A percentile compares a stretch with the other conserved stretches of the same genome.
These are phyloP conservation scores for Psococerastis gibbosa DNA, from an alignment of 2,888 invertebrate species.

Conservation along the genomic window DNA sequence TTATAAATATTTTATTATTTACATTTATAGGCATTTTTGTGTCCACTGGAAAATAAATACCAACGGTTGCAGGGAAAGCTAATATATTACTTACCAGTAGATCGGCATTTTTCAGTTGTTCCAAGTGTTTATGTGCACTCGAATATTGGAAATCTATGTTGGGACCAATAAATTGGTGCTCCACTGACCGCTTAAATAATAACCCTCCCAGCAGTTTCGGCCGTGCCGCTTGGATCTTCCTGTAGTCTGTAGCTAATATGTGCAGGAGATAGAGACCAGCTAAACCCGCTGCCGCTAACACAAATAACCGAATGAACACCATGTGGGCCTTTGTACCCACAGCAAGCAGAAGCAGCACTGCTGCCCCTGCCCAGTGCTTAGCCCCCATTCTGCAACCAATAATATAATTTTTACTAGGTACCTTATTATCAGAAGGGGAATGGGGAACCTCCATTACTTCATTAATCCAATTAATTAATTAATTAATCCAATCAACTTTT, in stretches of 20 bases:
- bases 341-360: conserved; percentile 14
- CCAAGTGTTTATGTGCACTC: background rate
- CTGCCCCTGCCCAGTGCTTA: conserved; percentile 1
- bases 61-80: too few species aligned
- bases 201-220: conserved; percentile 14
- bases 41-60: too few species aligned
- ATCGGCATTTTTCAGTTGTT: too few species aligned
- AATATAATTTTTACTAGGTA: too few species aligned
- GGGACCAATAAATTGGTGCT: background rate
- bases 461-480: too few species aligned
- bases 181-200: conserved; percentile 17
- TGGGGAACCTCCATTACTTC: too few species aligned
- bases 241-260: conserved; percentile 27
- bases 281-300: conserved; percentile 27
- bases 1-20: too few species aligned
- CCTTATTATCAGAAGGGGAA: too few species aligned
- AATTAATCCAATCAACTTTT: too few species aligned
- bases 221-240: conserved; percentile 21
- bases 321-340: conserved; percentile 23
- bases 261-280: conserved; percentile 30
- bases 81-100: too few species aligned
- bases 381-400: too few species aligned
- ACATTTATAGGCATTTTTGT: too few species aligned
- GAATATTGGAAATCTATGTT: background rate
- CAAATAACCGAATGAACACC: conserved; percentile 25